Base-by-base conservation (phyloP, 2,113 vertebrate species). In the Corynorhinus townsendii region DNA sequence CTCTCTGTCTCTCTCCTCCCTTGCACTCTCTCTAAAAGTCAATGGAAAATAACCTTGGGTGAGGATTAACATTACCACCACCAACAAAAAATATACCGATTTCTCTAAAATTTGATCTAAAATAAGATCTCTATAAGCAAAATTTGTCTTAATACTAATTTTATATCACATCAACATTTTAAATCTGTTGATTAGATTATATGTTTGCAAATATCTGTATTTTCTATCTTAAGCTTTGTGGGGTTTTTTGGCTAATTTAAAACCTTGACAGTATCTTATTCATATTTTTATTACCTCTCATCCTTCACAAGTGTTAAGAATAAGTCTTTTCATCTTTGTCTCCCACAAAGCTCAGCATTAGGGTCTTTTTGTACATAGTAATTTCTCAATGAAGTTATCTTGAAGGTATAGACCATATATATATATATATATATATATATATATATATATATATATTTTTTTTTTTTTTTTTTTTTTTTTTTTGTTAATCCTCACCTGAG, bases 241-340 rank as follows among this genome's bases (percentile, higher is more conserved):
- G 24, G 9, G 9, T 83, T 83, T 95, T 64, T 69, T 89, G 11
- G 38, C 56, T 95, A 89, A 95, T 81, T 19, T 69, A 92, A 93
- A 90, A 64, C 3, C 14, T 52, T 91, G 3, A 7, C 4, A 2
- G 38, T 81, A 83, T 43, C 40, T 95, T 75, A 85, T 69, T 80
- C 40, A 91, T 45, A 92, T 43, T 90, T 90, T 87, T 40, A 66
- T 62, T 62, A 12, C 52, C 30, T 93, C 64, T 95, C 20, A 93
- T 62, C 11, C 7, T 89, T 91, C 24, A 94, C 10, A 16, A 45
- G 47, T 62, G 40, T 20, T 85, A 80, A 11, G 30, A 71, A 4
- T 73, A 59, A 84, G 17, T 69, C 54, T 83, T 71, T 71, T 52
- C 17, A 56, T 80, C 87, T 96, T 22, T 89, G 14, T 80, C 8